These are phyloP conservation scores for Rallus limicola DNA, from an alignment of 2,113 vertebrate genomes.

Conservation along the genomic window DNA sequence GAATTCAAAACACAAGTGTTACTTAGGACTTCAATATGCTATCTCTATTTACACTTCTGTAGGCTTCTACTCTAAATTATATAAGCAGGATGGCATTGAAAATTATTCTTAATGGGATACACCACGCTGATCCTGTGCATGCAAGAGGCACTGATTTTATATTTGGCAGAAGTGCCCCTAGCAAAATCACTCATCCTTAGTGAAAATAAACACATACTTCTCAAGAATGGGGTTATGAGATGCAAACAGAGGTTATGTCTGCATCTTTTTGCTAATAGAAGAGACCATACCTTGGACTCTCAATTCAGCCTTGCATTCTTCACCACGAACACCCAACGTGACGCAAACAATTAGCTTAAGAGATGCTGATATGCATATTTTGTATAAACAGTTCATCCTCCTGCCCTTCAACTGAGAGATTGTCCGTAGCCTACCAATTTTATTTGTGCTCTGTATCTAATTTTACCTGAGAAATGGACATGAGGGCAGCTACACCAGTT, in stretches of 20 bases:
- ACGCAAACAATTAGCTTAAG: constrained; percentile 14
- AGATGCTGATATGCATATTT: constrained; percentile 43
- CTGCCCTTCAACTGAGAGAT: constrained; percentile 58
- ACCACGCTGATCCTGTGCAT: constrained; percentile 13
- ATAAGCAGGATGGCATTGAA: constrained; percentile 50
- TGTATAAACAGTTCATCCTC: constrained; percentile 22
- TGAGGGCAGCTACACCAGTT: constrained; percentile 51
- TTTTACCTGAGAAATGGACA: constrained; percentile 75
- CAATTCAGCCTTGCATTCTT: constrained; percentile 15
- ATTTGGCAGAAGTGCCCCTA: constrained; percentile 54
- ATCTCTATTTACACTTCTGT: constrained; percentile 13
- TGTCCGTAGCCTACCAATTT: constrained; percentile 51
- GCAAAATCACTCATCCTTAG: constrained; percentile 3
- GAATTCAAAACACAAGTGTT: constrained; percentile 30
- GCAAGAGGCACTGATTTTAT: constrained; percentile 36
- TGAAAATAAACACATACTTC: not conserved
- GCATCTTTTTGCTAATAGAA: constrained; percentile 55
- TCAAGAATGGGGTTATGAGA: constrained; percentile 37
- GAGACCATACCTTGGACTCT: constrained; percentile 14
- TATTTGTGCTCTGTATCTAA: constrained; percentile 71
- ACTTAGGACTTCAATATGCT: constrained; percentile 28
- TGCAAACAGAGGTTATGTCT: constrained; percentile 70
- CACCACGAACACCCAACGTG: not conserved
- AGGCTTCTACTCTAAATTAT: constrained; percentile 32
- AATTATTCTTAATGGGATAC: constrained; percentile 22